These are phyloP conservation scores for Amphipyra berbera DNA, from an alignment of 2,888 invertebrate species.

Conservation along the genomic window DNA sequence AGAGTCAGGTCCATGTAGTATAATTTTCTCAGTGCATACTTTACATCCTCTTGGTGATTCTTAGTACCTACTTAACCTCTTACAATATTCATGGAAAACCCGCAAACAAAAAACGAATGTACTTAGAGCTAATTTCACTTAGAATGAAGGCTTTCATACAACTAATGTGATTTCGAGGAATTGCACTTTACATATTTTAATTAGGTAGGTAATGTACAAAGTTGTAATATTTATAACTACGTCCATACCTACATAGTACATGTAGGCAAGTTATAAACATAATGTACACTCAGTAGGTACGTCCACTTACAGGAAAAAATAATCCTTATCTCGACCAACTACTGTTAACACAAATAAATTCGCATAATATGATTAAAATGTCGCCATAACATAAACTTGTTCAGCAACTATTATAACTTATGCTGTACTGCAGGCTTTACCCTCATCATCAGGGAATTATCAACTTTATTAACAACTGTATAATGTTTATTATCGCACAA, in stretches of 20 bases:
- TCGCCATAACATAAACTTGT: slow-evolving; percentile 53
- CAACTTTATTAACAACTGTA: slow-evolving; percentile 38
- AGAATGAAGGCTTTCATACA: too few relatives aligned
- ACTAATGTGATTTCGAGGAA: not conserved
- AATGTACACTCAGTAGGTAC: slow-evolving; percentile 2
- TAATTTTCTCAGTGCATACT: too few relatives aligned
- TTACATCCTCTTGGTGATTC: too few relatives aligned
- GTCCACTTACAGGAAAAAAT: slow-evolving; percentile 36
- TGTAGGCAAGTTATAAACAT: slow-evolving; percentile 18
- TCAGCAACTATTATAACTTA: slow-evolving; percentile 45
- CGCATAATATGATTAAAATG: slow-evolving; percentile 58
- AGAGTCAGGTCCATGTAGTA: too few relatives aligned
- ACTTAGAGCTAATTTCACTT: too few relatives aligned
- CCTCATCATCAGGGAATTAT: slow-evolving; percentile 40
- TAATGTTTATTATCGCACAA: slow-evolving; percentile 49
- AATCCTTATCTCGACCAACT: slow-evolving; percentile 52
- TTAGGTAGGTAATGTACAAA: not conserved
- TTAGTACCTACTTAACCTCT: too few relatives aligned
- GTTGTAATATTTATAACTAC: not conserved
- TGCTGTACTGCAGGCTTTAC: slow-evolving; percentile 24
- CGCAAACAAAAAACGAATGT: too few relatives aligned
- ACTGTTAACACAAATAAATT: slow-evolving; percentile 53
- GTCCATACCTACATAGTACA: slow-evolving; percentile 5
- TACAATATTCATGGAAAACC: too few relatives aligned
- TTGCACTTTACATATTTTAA: not conserved